Base-by-base conservation (phyloP, 2,113 vertebrate species). In the Colossoma macropomum region DNA sequence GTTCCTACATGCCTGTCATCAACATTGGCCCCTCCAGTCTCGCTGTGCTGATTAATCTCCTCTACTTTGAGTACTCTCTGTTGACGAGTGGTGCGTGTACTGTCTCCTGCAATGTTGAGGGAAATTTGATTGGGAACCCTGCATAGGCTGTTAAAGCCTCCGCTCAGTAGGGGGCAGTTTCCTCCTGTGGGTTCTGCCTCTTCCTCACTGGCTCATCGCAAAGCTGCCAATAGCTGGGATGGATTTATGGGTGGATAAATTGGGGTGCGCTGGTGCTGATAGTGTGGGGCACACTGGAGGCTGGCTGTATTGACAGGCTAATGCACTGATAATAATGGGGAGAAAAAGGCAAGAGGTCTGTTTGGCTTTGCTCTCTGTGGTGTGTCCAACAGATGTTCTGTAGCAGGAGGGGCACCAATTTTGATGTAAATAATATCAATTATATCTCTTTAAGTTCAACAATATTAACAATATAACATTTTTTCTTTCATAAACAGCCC, bases 351-450 rank as follows among this genome's bases (percentile, higher is more conserved):
- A 83, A 81, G 72, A 72, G 32, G 41, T 27, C 32, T 80, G 16
- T 82, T 75, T 65, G 9, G 56, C 48, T 23, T 76, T 11, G 65
- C 32, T 79, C 52, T 70, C 76, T 82, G 70, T 63, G 70, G 52
- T 87, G 62, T 68, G 54, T 73, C 45, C 81, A 21, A 28, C 74
- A 83, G 84, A 80, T 85, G 89, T 76, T 84, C 41, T 79, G 68
- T 69, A 74, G 63, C 75, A 38, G 68, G 68, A 82, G 81, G 85
- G 85, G 16, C 54, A 59, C 19, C 4, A 1, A 59, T n/a, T 2
- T 17, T n/a, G 54, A 59, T 59, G 13, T 59, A 59, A n/a, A 59
- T n/a, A 56, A 16, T 7, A 56, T 21, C 15, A 56, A 56, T 12
- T 56, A 56, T 56, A 56, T 56, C 50, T 41, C 38, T 5, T 48